A percentile compares a stretch with the other conserved stretches of the same genome.
These are phyloP conservation scores for Pseudoips prasinana DNA, from an alignment of 2,888 invertebrate genomes.

Conservation along the genomic window DNA sequence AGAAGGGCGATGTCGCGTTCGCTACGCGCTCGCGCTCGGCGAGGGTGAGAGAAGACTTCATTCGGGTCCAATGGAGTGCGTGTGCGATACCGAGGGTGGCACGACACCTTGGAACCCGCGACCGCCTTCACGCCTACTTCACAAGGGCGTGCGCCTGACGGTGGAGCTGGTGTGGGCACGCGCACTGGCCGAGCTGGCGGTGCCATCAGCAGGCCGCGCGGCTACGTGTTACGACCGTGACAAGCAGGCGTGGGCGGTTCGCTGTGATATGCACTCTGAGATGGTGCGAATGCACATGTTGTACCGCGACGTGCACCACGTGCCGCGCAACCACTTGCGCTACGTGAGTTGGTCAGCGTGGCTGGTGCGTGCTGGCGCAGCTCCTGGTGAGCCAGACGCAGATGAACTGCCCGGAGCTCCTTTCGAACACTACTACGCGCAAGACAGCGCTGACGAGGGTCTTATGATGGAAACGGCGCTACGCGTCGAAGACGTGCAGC, in stretches of 20 bases:
- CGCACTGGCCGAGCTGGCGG: constrained; percentile 75
- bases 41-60: constrained; percentile 86
- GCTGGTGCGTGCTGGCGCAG: constrained; percentile 75
- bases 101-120: constrained; percentile 87
- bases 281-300: constrained; percentile 88
- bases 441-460: constrained; percentile 89
- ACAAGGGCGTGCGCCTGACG: constrained; percentile 85
- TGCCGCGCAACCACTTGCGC: constrained; percentile 88
- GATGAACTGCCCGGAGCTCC: constrained; percentile 87
- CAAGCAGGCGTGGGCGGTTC: constrained; percentile 90
- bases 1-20: constrained; percentile 89
- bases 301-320: constrained; percentile 89
- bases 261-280: constrained; percentile 89
- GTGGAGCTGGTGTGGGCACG: constrained; percentile 89
- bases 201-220: constrained; percentile 81
- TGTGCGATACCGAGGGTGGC: constrained; percentile 86
- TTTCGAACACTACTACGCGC: constrained; percentile 90
- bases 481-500: constrained; percentile 86
- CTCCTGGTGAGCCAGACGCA: constrained; percentile 84
- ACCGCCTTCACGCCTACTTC: constrained; percentile 82
- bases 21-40: constrained; percentile 86
- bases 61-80: constrained; percentile 86
- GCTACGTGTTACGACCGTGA: constrained; percentile 89
- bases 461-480: constrained; percentile 91
- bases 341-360: constrained; percentile 88